Evolutionary conservation across 2,797 vertebrate genomes (phyloP), one percentile per base, ranked within the genome.

Genomic region (Aselliscus stoliczkanus): DNA sequence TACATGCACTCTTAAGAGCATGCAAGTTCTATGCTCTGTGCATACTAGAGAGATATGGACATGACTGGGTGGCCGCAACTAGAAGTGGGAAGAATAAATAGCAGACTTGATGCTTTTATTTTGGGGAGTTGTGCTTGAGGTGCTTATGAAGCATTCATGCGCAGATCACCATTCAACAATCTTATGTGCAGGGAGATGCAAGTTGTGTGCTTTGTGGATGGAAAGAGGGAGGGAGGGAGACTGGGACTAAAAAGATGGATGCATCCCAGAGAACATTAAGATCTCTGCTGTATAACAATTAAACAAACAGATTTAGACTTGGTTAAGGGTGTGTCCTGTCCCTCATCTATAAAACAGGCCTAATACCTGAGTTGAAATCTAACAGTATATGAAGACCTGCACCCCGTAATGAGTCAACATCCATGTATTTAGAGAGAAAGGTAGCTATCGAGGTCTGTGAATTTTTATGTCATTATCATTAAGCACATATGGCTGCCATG

Each of bases 401-500:
- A 58, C 29, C 10, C 10, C 39, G 21, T 25, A 5, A 44, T 64
- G 47, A 37, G 6, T 70, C 54, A n/a, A n/a, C 4, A 5, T 18
- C 42, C 5, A 37, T 9, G 31, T 29, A 52, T 10, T 34, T 23
- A 58, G 13, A 50, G 20, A 58, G 72, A 39, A 0, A 27, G 8
- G n/a, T 4, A 39, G 4, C 23, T 31, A 11, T 0, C 4, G 5
- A 34, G 4, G 3, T 73, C 27, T 25, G 34, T 73, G 13, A 1
- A 37, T 23, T n/a, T 39, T 21, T 34, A 20, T 31, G 27, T 11
- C 25, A 1, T 42, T 50, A 37, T 20, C 75, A 4, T 17, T 6
- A 42, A 21, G 31, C 2, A 27, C 1, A 70, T 1, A 5, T 0
- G 13, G 3, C 44, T 44, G 14, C 14, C 6, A 8, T n/a, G n/a